A percentile compares a stretch with the other conserved stretches of the same genome.
phyloP scores from a whole-genome alignment of 2,797 vertebrate genomes.

The Tapirus indicus region DNA sequence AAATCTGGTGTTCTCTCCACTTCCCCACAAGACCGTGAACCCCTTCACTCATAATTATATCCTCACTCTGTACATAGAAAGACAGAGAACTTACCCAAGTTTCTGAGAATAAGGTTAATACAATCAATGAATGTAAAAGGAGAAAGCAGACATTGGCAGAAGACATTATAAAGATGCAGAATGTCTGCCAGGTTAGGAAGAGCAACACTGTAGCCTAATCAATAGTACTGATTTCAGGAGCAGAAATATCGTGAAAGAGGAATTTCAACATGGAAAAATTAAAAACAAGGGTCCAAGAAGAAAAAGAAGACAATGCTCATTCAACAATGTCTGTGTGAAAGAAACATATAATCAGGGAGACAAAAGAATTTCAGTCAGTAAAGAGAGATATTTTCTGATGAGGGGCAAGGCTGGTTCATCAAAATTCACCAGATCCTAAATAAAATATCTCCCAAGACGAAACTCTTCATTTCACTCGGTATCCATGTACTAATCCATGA shows the following conservation, averaged over 20 bases:
- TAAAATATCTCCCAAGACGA: not conserved
- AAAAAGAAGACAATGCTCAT: not conserved
- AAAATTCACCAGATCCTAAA: not conserved
- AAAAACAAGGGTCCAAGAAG: not conserved
- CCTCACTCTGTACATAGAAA: not conserved
- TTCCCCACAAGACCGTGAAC: not conserved
- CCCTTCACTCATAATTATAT: not conserved
- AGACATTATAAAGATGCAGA: not conserved
- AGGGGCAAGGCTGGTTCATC: not conserved
- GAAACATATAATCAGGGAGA: not conserved
- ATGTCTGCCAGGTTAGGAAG: not conserved
- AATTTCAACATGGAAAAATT: not conserved
- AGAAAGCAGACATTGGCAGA: not conserved
- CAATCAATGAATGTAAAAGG: not conserved
- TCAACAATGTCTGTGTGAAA: not conserved
- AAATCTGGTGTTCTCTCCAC: not conserved
- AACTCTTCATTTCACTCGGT: not conserved
- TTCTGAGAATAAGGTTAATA: not conserved
- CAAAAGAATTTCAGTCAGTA: not conserved
- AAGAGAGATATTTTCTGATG: constrained; percentile 2
- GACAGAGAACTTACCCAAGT: not conserved
- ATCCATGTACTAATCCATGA: not conserved
- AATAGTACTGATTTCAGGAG: not conserved
- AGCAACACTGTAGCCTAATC: not conserved
- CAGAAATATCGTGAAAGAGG: constrained; percentile 10